Evolutionary conservation across 2,797 vertebrate species (phyloP), one percentile per base, ranked within the genome.

Genomic region (Rhadinocentrus ornatus): DNA sequence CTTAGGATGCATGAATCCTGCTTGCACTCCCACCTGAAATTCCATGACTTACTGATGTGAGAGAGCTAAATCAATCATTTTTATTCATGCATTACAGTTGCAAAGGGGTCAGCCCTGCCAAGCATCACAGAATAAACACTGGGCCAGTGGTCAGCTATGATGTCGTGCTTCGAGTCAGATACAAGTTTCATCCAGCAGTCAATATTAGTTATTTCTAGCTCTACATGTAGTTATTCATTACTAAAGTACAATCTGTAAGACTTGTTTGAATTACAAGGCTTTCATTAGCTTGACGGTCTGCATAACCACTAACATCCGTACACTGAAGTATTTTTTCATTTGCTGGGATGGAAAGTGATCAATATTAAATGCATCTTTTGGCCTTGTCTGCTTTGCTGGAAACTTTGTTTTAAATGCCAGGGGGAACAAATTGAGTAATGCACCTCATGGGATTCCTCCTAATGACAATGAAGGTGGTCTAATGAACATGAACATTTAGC

Each of bases 211-310:
- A 65, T 48, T 48, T 48, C 44, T 48, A 7, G 44, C 44, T 48
- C 44, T n/a, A 54, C 16, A 24, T 31, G 46, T 35, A 65, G 73
- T 44, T 31, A n/a, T 32, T 69, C 65, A 78, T 80, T 72, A 74
- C 31, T 70, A 31, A 69, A 69, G 62, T 67, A 37, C 16, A 52
- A 26, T 8, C 41, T 71, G 8, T 27, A 50, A 52, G 70, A 75
- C 77, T 60, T 76, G 64, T 81, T 85, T 81, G 66, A 70, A 82
- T 81, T 82, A 54, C 44, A 39, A 53, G 46, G 20, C 32, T 57
- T 29, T 57, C 4, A 3, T 82, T 82, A 80, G 68, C 64, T 26
- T 57, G 18, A 44, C 67, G 27, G 24, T n/a, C 8, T 31, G 59
- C 57, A 78, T 71, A 26, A 61, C 63, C 56, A 24, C 52, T 77